These are phyloP conservation scores for Rhyacichthys aspro DNA, from an alignment of 2,797 vertebrate genomes.

Conservation along the genomic window DNA sequence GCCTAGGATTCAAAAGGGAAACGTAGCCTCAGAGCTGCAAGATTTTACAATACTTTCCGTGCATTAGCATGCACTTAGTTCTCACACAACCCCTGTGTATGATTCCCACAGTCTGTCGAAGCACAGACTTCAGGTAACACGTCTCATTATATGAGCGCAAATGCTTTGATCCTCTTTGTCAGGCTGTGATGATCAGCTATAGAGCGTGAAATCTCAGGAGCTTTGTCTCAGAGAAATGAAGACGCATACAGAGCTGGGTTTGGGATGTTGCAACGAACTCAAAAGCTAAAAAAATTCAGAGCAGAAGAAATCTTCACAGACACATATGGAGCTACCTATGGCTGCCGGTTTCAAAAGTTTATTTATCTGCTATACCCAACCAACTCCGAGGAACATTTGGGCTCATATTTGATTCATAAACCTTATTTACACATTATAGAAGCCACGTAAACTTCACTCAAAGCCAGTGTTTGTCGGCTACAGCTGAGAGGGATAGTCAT, in stretches of 20 bases:
- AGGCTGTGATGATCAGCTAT: slow-evolving; percentile 61
- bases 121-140: slow-evolving; percentile 66
- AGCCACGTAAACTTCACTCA: slow-evolving; percentile 31
- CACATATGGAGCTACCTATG: slow-evolving; percentile 51
- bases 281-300: slow-evolving; percentile 49
- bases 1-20: slow-evolving; percentile 51
- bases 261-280: slow-evolving; percentile 41
- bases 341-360: slow-evolving; percentile 12
- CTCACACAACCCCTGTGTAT: slow-evolving; percentile 51
- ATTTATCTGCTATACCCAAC: slow-evolving; percentile 40
- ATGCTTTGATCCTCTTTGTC: slow-evolving; percentile 69
- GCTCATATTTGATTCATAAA: slow-evolving; percentile 53
- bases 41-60: slow-evolving; percentile 63
- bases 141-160: slow-evolving; percentile 56
- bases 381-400: slow-evolving; percentile 42
- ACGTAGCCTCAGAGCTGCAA: slow-evolving; percentile 38
- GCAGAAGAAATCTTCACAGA: slow-evolving; percentile 57
- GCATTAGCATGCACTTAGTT: slow-evolving; percentile 71
- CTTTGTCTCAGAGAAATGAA: slow-evolving; percentile 58
- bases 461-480: slow-evolving; percentile 19
- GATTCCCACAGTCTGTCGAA: slow-evolving; percentile 62
- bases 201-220: slow-evolving; percentile 36
- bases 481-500: slow-evolving; percentile 19
- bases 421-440: slow-evolving; percentile 32
- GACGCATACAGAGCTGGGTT: slow-evolving; percentile 43